Evolutionary conservation across 2,888 invertebrate species (phyloP).

Genomic region (Apodemia mormo): DNA sequence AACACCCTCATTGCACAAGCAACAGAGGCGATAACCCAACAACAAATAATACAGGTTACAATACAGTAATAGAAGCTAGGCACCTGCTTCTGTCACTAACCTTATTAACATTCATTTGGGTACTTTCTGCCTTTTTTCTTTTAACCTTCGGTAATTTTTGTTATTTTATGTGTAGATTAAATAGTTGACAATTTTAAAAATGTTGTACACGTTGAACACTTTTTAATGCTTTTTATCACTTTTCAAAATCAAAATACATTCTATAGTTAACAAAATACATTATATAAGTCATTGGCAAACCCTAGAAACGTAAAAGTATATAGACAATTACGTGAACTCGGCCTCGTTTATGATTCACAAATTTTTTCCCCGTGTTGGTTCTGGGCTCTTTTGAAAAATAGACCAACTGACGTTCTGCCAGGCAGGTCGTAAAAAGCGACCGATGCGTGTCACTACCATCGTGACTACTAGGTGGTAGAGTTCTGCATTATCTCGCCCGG

Average conservation of each 20-base stretch:
- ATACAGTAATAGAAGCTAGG: slow-evolving; percentile 18
- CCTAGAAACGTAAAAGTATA: not conserved
- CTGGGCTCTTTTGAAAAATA: too few species aligned
- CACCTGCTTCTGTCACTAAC: slow-evolving; percentile 24
- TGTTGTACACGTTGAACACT: not conserved
- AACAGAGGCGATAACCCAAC: slow-evolving; percentile 79
- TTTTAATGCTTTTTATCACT: too few species aligned
- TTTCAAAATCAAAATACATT: not conserved
- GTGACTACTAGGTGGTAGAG: too few species aligned
- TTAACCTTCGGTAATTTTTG: slow-evolving; percentile 23
- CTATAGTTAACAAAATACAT: too few species aligned
- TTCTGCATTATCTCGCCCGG: too few species aligned
- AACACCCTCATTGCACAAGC: slow-evolving; percentile 79
- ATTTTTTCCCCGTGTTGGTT: too few species aligned
- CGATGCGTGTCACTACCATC: too few species aligned
- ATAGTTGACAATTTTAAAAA: not conserved
- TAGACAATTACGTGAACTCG: not conserved
- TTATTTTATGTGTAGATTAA: not conserved
- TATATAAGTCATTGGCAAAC: not conserved
- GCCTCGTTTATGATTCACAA: too few species aligned
- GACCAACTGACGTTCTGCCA: too few species aligned
- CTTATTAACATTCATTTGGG: slow-evolving; percentile 33
- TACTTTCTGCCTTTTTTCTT: slow-evolving; percentile 25
- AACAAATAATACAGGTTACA: slow-evolving; percentile 78
- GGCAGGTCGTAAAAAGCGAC: too few species aligned